Percentiles rank a stretch among this genome's conserved stretches.
These are phyloP conservation scores for Ophion costatus DNA, from an alignment of 2,888 invertebrate genomes.

Conservation along the genomic window DNA sequence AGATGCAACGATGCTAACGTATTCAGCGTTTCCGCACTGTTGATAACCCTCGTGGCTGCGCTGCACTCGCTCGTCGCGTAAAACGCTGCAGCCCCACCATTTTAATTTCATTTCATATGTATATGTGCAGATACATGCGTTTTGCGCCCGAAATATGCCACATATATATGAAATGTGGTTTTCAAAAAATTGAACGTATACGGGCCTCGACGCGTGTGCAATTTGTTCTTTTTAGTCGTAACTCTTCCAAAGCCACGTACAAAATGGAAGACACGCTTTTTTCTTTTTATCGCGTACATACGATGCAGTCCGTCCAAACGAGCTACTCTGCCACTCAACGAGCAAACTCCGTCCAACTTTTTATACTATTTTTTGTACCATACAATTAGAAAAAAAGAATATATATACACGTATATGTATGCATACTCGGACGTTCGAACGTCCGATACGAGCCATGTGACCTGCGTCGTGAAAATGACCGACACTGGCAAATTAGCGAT, in stretches of 20 bases:
- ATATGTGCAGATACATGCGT: neutral
- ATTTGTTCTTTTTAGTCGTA: neutral
- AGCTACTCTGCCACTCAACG: slow-evolving; percentile 19
- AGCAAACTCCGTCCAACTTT: slow-evolving; percentile 42
- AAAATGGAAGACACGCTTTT: slow-evolving; percentile 26
- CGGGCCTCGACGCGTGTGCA: too few species aligned
- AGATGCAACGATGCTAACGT: slow-evolving; percentile 89
- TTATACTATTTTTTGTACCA: slow-evolving; percentile 26
- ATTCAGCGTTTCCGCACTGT: slow-evolving; percentile 75
- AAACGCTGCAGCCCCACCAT: neutral
- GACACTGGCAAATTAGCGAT: neutral
- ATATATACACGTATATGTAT: neutral
- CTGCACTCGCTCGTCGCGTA: slow-evolving; percentile 50
- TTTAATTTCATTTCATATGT: neutral
- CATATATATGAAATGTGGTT: too few species aligned
- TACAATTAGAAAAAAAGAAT: neutral
- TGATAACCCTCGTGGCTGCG: slow-evolving; percentile 54
- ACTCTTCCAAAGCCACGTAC: slow-evolving; percentile 28
- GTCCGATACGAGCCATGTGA: neutral
- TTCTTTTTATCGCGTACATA: slow-evolving; percentile 21
- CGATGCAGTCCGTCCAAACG: slow-evolving; percentile 48
- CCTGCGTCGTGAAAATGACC: neutral
- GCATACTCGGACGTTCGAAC: neutral
- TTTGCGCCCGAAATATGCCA: neutral
- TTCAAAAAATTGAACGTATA: too few species aligned